A percentile compares a stretch with the other conserved stretches of the same genome.
Evolutionary conservation across 2,113 vertebrate genomes (phyloP).

Genomic region (Andinoacara biseriatus): DNA sequence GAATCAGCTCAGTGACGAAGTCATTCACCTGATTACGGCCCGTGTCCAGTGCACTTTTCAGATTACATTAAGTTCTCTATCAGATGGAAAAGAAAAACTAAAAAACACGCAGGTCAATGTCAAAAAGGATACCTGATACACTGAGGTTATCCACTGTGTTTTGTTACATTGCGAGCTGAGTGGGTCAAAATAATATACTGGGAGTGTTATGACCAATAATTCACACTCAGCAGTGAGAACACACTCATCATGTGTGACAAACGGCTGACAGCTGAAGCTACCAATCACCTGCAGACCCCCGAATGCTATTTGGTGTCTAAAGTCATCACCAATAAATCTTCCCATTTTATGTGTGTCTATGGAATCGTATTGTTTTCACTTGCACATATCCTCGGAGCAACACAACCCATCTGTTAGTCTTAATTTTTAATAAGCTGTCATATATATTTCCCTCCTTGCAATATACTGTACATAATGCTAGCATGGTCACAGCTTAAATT

Average conservation of each 20-base stretch:
- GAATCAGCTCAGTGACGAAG: slow-evolving; percentile 59
- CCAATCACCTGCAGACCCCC: background rate
- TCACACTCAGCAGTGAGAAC: background rate
- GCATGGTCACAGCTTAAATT: background rate
- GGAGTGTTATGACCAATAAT: slow-evolving; percentile 6
- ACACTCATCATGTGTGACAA: background rate
- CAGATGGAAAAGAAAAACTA: background rate
- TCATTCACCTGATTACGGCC: background rate
- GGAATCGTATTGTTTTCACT: background rate
- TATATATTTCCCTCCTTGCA: background rate
- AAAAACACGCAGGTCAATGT: background rate
- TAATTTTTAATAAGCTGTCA: slow-evolving; percentile 15
- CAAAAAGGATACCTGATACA: background rate
- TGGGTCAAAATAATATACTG: background rate
- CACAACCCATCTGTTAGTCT: background rate
- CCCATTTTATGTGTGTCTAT: background rate
- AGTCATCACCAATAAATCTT: slow-evolving; percentile 10
- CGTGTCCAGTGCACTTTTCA: slow-evolving; percentile 49
- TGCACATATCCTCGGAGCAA: background rate
- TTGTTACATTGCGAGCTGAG: slow-evolving; percentile 5
- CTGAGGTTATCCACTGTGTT: slow-evolving; percentile 9
- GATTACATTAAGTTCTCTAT: slow-evolving; percentile 60
- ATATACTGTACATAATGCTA: background rate
- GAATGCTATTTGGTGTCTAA: background rate
- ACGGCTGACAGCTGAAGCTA: slow-evolving; percentile 19